Base-by-base conservation (phyloP, 2,888 invertebrate species). In the Lutraria lutraria region DNA sequence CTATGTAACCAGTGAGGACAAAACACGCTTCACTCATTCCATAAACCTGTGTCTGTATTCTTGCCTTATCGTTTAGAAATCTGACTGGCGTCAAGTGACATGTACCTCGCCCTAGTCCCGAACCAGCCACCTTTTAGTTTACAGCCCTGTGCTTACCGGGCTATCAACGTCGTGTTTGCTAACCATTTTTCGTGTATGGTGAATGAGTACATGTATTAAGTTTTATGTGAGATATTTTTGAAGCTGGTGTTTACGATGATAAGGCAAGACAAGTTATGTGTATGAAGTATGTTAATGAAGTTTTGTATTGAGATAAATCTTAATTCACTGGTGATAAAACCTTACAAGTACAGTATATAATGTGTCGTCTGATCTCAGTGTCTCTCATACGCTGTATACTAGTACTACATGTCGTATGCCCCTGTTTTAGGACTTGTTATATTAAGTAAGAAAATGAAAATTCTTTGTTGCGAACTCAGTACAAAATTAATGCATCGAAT, bases 201-300 rank as follows among this genome's bases (percentile, higher is more conserved):
- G 43, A 43, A 43, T 4, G 43, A 8, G 43, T 43, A 8, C 8
- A 8, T 4, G 43, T 2, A 43, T 2, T 4, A 43, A 43, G 43
- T 43, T 43, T 43, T 43, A 43, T 43, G 43, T 43, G 43, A 43
- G 8, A 43, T 8, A 43, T 25, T 68, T 68, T n/a, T 25, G 19
- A 43, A 43, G 43, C n/a, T 19, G 21, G 25, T 68, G 25, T n/a
- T 68, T 68, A 68, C n/a, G 25, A 12, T 25, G n/a, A 68, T 68
- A n/a, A n/a, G 63, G 25, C 63, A 3, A 21, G 25, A 8, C 63
- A 68, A 25, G 63, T 25, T 4, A 25, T 6, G 12, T 68, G 63
- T 25, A 68, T n/a, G 63, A 68, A 68, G n/a, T 68, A 68, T 68
- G n/a, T 25, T 63, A 63, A 63, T n/a, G n/a, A 16, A 63, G 63